These are phyloP conservation scores for Ips nitidus DNA, from an alignment of 1,140 invertebrate genomes.

Conservation along the genomic window DNA sequence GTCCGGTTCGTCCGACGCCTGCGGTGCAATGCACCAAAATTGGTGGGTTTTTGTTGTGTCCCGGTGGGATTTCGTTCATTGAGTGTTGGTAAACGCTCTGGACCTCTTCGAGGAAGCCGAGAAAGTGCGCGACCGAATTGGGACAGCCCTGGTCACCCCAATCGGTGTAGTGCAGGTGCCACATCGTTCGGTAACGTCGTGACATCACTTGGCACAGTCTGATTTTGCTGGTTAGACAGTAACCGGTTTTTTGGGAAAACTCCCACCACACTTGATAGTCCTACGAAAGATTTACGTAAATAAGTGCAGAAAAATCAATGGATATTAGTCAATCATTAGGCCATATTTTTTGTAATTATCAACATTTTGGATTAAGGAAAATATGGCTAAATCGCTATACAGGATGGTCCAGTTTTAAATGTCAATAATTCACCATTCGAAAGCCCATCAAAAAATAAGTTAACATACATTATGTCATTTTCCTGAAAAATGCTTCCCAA, in stretches of 20 bases:
- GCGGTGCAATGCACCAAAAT: conserved; percentile 70
- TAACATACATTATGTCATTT: too few relatives aligned
- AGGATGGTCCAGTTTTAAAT: too few relatives aligned
- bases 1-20: conserved; percentile 71
- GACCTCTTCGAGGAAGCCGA: conserved; percentile 81
- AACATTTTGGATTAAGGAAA: too few relatives aligned
- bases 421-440: too few relatives aligned
- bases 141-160: conserved; percentile 70
- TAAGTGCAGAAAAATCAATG: conserved; percentile 28
- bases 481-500: too few relatives aligned
- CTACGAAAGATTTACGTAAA: conserved; percentile 35
- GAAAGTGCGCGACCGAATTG: conserved; percentile 47
- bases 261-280: conserved; percentile 72
- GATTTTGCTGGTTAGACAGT: conserved; percentile 62
- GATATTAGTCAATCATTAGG: background rate
- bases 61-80: conserved; percentile 64
- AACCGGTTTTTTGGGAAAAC: conserved; percentile 62
- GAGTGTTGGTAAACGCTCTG: conserved; percentile 77
- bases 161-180: conserved; percentile 80
- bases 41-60: conserved; percentile 70
- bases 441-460: too few relatives aligned
- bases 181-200: conserved; percentile 64
- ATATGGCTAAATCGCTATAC: too few relatives aligned
- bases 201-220: conserved; percentile 59
- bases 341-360: too few relatives aligned